A percentile compares a stretch with the other conserved stretches of the same genome.
Evolutionary conservation across 2,797 vertebrate species (phyloP).

Genomic region (Scarus forsteni): DNA sequence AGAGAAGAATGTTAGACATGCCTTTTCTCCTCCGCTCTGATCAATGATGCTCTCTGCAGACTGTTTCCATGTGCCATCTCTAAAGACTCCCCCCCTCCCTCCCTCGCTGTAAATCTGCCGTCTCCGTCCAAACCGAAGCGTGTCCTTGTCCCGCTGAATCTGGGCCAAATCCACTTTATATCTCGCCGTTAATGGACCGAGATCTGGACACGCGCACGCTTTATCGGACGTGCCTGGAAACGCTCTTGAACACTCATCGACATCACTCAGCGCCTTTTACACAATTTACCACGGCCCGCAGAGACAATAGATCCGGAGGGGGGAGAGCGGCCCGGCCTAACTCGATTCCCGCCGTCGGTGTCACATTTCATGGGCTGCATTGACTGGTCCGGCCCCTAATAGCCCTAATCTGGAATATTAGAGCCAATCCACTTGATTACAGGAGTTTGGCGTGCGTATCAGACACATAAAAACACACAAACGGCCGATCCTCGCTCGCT

Average conservation of each 20-base stretch:
- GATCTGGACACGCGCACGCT: constrained; percentile 30
- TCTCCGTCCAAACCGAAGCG: constrained; percentile 16
- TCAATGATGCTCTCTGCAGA: too few species aligned
- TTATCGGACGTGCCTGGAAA: constrained; percentile 21
- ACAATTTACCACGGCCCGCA: constrained; percentile 33
- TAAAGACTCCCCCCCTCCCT: constrained; percentile 1
- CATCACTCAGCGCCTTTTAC: constrained; percentile 39
- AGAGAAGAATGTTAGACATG: too few species aligned
- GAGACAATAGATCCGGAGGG: constrained; percentile 48
- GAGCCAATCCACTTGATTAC: constrained; percentile 66
- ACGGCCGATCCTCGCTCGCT: constrained; percentile 64
- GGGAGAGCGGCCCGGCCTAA: constrained; percentile 35
- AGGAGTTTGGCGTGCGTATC: constrained; percentile 59
- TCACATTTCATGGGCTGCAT: constrained; percentile 47
- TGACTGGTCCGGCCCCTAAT: constrained; percentile 32
- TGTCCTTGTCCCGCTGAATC: constrained; percentile 60
- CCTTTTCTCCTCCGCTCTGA: too few species aligned
- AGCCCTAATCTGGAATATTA: constrained; percentile 62
- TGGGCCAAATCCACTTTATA: constrained; percentile 52
- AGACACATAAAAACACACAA: constrained; percentile 30
- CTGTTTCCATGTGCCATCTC: constrained; percentile 16
- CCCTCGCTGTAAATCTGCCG: constrained; percentile 25
- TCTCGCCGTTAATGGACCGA: constrained; percentile 54
- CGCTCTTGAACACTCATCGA: constrained; percentile 31
- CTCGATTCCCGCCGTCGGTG: constrained; percentile 40